phyloP scores from a whole-genome alignment of 64 coral and sea anemone genomes.

The Stichodactyla mertensii region DNA sequence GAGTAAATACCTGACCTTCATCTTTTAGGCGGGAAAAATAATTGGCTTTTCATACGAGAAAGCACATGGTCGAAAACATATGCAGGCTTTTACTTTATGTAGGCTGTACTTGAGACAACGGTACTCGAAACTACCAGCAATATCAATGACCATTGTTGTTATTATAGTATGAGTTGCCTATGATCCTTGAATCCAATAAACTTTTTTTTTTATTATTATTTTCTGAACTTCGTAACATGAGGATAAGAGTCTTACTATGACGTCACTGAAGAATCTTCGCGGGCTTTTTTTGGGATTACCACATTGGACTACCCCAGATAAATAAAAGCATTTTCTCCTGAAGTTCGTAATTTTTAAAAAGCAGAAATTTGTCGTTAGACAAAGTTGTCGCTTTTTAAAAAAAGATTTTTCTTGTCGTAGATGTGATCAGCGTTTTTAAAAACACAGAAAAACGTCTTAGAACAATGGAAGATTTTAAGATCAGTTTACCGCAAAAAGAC shows the following conservation, averaged over 20 bases:
- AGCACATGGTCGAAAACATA: slow-evolving; percentile 2
- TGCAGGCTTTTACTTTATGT: background rate
- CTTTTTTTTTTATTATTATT: background rate
- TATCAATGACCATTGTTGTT: background rate
- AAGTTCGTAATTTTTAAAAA: too few relatives aligned
- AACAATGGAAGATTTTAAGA: too few relatives aligned
- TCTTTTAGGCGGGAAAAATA: slow-evolving; percentile 12
- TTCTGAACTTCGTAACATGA: background rate
- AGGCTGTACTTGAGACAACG: background rate
- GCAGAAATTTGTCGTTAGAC: too few relatives aligned
- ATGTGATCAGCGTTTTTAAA: too few relatives aligned
- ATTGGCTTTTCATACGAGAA: background rate
- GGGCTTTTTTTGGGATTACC: background rate
- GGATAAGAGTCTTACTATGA: background rate
- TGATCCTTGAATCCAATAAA: background rate
- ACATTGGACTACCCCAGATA: too few relatives aligned
- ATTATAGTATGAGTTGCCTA: background rate
- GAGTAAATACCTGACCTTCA: background rate
- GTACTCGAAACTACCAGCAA: background rate
- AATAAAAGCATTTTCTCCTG: too few relatives aligned
- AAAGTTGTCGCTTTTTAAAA: too few relatives aligned
- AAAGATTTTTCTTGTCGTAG: too few relatives aligned
- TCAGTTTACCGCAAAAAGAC: too few relatives aligned
- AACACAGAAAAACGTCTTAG: too few relatives aligned
- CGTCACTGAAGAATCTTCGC: background rate